phyloP scores from a whole-genome alignment of 2,888 invertebrate genomes.

The Drosophila parthenogenetica region DNA sequence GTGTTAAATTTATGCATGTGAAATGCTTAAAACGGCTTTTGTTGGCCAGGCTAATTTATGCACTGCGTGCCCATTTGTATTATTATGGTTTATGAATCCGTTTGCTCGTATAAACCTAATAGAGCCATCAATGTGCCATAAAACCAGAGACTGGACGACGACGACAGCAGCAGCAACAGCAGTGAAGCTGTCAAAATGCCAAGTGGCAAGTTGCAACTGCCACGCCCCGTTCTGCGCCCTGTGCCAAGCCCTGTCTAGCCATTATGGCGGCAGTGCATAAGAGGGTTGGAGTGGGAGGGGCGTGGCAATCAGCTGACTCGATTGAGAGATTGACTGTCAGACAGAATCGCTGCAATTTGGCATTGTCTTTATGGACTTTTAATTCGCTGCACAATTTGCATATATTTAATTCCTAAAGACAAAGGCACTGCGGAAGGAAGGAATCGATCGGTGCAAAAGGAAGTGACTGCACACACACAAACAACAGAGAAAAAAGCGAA shows the following conservation, averaged over 20 bases:
- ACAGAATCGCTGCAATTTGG: constrained; percentile 42
- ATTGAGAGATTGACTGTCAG: constrained; percentile 25
- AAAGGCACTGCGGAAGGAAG: constrained; percentile 69
- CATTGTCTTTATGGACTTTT: constrained; percentile 55
- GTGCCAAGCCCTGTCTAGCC: constrained; percentile 68
- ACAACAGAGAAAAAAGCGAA: constrained; percentile 56
- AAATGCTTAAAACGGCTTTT: constrained; percentile 40
- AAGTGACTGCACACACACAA: constrained; percentile 46
- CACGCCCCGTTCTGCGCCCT: constrained; percentile 44
- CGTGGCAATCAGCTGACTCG: constrained; percentile 57
- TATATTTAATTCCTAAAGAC: constrained; percentile 52
- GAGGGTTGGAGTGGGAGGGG: constrained; percentile 28
- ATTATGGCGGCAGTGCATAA: constrained; percentile 51
- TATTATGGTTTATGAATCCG: constrained; percentile 72
- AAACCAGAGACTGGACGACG: constrained; percentile 50
- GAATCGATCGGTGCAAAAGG: constrained; percentile 65
- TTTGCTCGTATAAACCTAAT: constrained; percentile 72
- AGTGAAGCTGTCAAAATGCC: constrained; percentile 40
- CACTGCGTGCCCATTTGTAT: constrained; percentile 60
- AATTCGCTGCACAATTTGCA: constrained; percentile 66
- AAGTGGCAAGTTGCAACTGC: constrained; percentile 44
- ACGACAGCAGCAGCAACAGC: constrained; percentile 5
- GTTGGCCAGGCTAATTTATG: constrained; percentile 64
- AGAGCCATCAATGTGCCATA: constrained; percentile 73
- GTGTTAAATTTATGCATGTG: constrained; percentile 61